Evolutionary conservation across 2,888 invertebrate species (phyloP), one percentile per base, ranked within the genome.

Genomic region (Colostygia pectinataria): DNA sequence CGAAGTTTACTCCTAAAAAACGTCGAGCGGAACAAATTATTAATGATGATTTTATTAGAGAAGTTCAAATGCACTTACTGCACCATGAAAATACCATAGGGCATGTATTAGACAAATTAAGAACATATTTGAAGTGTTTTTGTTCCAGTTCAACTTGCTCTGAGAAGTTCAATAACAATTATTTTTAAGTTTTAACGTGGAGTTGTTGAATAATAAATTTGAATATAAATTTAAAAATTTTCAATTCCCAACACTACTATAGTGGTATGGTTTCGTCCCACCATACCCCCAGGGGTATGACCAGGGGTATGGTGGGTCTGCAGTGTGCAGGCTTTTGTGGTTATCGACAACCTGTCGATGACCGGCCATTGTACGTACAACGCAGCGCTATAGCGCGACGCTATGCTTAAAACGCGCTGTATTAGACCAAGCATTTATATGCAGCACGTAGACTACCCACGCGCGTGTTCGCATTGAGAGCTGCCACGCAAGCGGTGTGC

Each of bases 41-140:
- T 8, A 14, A 31, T 31, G 14, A 31, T 31, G 15, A 32, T 18
- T 32, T 32, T 32, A 32, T 18, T 32, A 32, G 32, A 32, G 32
- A 32, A 32, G 32, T 32, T 32, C 32, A 18, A 18, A 32, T 32
- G 32, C 32, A 32, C 18, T 32, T 32, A 9, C 32, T 32, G 32
- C 18, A 32, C 32, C 32, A 32, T 32, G 32, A 32, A 18, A 32
- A 18, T 6, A 20, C 20, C 20, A 32, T 32, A 32, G 32, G 32
- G 15, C 32, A 32, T 32, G 32, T 18, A 20, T 13, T 31, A 13
- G 13, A 14, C 14, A 31, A 31, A 14, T 20, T 31, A 31, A 31
- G 31, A 31, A 31, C 13, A 31, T 31, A 31, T 31, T 14, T 31
- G 13, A 31, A 31, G 31, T 31, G 31, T 31, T 31, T 31, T 31